phyloP scores from a whole-genome alignment of 2,113 vertebrate genomes.

The Gnathonemus longibarbis region DNA sequence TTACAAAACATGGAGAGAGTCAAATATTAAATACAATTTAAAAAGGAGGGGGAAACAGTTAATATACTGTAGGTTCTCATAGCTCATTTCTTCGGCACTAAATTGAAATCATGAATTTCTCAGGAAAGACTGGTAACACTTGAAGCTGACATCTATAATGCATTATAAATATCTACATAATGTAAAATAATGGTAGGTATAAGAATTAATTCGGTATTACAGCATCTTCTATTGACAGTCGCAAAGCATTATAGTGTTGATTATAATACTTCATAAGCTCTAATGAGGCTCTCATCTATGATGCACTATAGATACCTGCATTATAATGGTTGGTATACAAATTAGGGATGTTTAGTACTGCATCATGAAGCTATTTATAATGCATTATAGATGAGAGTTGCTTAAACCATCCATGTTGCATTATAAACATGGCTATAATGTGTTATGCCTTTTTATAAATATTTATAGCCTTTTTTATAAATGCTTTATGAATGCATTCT shows the following conservation, averaged over 20 bases:
- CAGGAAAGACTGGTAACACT: neutral
- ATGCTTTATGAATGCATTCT: neutral
- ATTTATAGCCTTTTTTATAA: neutral
- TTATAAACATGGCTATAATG: neutral
- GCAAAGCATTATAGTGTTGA: neutral
- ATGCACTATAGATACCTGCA: neutral
- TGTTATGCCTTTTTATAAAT: no score
- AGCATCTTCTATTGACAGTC: neutral
- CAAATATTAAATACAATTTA: neutral
- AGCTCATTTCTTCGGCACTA: neutral
- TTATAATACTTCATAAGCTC: neutral
- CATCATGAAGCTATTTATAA: neutral
- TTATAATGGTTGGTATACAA: neutral
- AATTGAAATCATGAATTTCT: neutral
- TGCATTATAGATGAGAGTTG: neutral
- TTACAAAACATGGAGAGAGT: neutral
- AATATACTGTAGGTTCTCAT: neutral
- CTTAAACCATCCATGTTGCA: neutral
- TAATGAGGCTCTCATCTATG: neutral
- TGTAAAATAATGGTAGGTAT: neutral
- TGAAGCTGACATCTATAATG: neutral
- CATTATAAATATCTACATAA: neutral
- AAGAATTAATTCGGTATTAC: no score
- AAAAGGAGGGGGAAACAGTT: conserved; percentile 8
- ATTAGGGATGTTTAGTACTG: neutral